Evolutionary conservation across 2,113 vertebrate species (phyloP).

Genomic region (Dasyprocta punctata): DNA sequence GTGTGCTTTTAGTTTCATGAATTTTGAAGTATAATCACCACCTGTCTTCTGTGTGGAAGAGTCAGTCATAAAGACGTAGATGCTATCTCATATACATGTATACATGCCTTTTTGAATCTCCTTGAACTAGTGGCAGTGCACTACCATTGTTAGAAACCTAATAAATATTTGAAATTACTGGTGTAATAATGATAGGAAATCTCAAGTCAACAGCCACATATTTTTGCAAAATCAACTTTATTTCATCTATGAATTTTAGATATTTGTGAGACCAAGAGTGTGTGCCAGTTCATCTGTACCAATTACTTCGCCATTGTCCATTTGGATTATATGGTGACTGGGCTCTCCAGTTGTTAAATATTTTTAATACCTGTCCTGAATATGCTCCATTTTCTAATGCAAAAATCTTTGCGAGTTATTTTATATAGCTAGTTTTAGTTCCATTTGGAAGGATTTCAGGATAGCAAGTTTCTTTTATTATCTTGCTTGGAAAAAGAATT

Average conservation of each 20-base stretch:
- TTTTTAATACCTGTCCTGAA: not conserved
- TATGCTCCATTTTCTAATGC: slow-evolving; percentile 9
- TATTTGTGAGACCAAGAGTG: not conserved
- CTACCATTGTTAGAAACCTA: not conserved
- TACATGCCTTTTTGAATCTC: not conserved
- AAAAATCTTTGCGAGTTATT: slow-evolving; percentile 61
- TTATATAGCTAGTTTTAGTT: slow-evolving; percentile 56
- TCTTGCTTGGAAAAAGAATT: slow-evolving; percentile 59
- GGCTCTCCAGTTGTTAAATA: not conserved
- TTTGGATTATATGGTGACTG: not conserved
- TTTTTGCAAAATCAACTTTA: slow-evolving; percentile 18
- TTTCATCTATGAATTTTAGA: not conserved
- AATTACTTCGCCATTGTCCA: not conserved
- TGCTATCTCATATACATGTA: not conserved
- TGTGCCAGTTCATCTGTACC: not conserved
- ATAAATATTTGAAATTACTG: not conserved
- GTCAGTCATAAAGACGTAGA: not conserved
- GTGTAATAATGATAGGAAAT: not conserved
- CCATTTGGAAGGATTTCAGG: slow-evolving; percentile 65
- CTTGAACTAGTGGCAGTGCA: not conserved
- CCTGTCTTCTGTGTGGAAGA: not conserved
- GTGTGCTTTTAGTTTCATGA: not conserved
- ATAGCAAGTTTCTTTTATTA: slow-evolving; percentile 70
- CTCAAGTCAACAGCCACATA: not conserved
- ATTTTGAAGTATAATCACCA: not conserved